phyloP scores from a whole-genome alignment of 2,113 vertebrate species.

The Struthidea cinerea region DNA sequence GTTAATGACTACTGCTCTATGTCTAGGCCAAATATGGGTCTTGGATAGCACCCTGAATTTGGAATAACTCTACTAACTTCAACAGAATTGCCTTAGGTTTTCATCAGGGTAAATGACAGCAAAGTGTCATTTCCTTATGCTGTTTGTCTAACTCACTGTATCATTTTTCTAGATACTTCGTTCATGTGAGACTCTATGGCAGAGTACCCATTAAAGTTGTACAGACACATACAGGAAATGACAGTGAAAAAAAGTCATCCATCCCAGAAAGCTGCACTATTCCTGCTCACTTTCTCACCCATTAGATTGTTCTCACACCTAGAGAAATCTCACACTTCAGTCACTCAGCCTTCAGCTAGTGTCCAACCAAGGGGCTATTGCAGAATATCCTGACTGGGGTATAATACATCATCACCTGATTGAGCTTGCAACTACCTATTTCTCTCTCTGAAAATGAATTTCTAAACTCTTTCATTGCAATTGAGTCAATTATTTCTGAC shows the following conservation, averaged over 20 bases:
- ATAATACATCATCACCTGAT: background rate
- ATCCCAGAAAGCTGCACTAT: background rate
- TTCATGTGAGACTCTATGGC: background rate
- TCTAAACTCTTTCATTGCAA: background rate
- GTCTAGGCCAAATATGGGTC: background rate
- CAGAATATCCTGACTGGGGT: background rate
- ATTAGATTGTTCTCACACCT: background rate
- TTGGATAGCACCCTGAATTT: background rate
- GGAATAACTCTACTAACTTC: background rate
- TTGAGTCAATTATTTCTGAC: background rate
- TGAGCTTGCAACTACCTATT: background rate
- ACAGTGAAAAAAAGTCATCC: background rate
- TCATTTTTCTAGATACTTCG: background rate
- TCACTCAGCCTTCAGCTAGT: background rate
- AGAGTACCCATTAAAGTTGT: background rate
- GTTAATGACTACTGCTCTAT: background rate
- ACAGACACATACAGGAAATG: background rate
- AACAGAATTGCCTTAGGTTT: background rate
- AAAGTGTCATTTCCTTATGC: background rate
- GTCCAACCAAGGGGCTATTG: background rate
- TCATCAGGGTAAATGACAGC: background rate
- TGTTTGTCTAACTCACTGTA: background rate
- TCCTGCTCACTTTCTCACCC: background rate
- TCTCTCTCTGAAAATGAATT: background rate
- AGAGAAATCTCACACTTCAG: background rate